These are phyloP conservation scores for Liolophura sinensis DNA, from an alignment of 1,140 invertebrate genomes.

Conservation along the genomic window DNA sequence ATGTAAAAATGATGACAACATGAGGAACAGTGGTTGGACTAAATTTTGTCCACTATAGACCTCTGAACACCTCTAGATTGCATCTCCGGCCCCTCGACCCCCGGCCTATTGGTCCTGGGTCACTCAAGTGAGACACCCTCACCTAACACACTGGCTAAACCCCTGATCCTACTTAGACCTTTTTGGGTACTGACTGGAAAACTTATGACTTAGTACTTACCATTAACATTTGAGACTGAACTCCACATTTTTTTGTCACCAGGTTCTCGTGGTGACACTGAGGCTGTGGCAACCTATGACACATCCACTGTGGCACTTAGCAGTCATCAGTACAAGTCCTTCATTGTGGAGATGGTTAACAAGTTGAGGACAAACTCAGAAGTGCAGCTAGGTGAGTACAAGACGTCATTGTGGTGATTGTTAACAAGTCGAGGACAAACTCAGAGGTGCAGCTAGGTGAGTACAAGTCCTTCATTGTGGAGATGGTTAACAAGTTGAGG, in stretches of 20 bases:
- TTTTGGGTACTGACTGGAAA: no score
- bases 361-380: constrained; percentile 80
- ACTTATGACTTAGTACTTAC: no score
- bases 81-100: no score
- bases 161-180: no score
- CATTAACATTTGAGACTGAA: no score
- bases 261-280: constrained; percentile 38
- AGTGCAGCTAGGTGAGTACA: constrained; percentile 71
- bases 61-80: no score
- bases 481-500: constrained; percentile 77
- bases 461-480: constrained; percentile 82
- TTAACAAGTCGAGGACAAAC: constrained; percentile 79
- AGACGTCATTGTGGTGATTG: constrained; percentile 68
- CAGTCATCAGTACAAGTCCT: constrained; percentile 73
- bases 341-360: constrained; percentile 76
- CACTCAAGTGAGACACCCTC: no score
- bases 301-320: constrained; percentile 37
- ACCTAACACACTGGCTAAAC: no score
- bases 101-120: no score
- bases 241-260: not conserved
- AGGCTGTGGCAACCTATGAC: constrained; percentile 21
- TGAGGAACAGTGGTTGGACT: no score
- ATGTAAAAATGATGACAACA: no score
- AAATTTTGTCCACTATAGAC: no score
- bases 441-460: constrained; percentile 78